These are phyloP conservation scores for Leptura quadrifasciata DNA, from an alignment of 2,888 invertebrate genomes.

Conservation along the genomic window DNA sequence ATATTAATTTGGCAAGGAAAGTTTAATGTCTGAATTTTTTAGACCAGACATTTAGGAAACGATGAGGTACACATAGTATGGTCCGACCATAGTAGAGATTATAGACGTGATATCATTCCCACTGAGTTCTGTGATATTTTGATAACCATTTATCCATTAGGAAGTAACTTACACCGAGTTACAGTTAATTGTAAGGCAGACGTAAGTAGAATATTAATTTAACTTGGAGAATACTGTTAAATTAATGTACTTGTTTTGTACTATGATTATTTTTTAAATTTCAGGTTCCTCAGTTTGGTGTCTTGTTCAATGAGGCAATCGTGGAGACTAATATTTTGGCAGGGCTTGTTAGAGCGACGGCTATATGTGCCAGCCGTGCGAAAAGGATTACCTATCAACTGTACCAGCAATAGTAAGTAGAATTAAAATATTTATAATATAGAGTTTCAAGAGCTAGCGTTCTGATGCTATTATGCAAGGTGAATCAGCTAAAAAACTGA, in stretches of 20 bases:
- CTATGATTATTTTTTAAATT: conserved; percentile 37
- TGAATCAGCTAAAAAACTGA: too few relatives aligned
- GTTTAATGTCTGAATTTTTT: conserved; percentile 60
- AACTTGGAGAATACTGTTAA: background rate
- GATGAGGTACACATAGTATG: conserved; percentile 99
- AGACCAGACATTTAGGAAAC: conserved; percentile 96
- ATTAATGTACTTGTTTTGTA: conserved; percentile 1
- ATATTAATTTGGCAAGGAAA: background rate
- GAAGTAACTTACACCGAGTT: conserved; percentile 89
- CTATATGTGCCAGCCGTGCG: conserved; percentile 93
- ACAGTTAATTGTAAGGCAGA: conserved; percentile 92
- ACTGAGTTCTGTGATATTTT: conserved; percentile 99
- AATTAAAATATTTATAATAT: too few relatives aligned
- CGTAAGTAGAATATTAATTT: conserved; percentile 74
- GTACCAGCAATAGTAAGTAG: conserved; percentile 91
- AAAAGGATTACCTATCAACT: conserved; percentile 92
- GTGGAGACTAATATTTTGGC: conserved; percentile 85
- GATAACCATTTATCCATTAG: conserved; percentile 95
- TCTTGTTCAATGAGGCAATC: conserved; percentile 94
- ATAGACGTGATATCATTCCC: conserved; percentile 96
- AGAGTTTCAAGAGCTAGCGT: too few relatives aligned
- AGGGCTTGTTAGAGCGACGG: conserved; percentile 91
- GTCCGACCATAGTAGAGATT: conserved; percentile 97
- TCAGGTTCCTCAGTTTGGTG: conserved; percentile 94
- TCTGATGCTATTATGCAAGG: too few relatives aligned